A percentile compares a stretch with the other conserved stretches of the same genome.
These are phyloP conservation scores for Rhodophaea formosa DNA, from an alignment of 2,888 invertebrate species.

Conservation along the genomic window DNA sequence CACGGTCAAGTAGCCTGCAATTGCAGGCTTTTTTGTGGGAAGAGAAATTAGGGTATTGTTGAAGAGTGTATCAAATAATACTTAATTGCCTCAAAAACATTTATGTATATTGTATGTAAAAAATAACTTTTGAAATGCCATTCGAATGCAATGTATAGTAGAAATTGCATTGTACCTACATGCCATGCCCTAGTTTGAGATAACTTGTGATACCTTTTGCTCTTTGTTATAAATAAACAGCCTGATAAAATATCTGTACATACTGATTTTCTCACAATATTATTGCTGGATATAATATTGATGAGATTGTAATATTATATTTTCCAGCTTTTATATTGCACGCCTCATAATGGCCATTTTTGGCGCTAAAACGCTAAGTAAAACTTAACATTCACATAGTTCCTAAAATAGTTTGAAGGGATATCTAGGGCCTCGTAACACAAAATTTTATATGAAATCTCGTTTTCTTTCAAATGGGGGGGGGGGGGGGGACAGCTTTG, in stretches of 20 bases:
- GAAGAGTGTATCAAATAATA: no score
- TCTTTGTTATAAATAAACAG: neutral
- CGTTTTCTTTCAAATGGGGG: no score
- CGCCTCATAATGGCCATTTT: no score
- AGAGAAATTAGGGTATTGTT: neutral
- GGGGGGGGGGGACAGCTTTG: no score
- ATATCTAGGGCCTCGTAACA: no score
- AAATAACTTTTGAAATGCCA: neutral
- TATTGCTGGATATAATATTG: neutral
- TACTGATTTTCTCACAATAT: neutral
- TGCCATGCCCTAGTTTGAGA: neutral
- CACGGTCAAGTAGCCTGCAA: constrained; percentile 1
- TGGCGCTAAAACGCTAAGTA: no score
- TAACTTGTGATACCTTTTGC: neutral
- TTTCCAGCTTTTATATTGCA: neutral
- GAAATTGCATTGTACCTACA: neutral
- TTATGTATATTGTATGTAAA: no score
- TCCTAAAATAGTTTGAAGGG: no score
- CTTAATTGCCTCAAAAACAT: no score
- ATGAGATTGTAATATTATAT: neutral
- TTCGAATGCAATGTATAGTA: neutral
- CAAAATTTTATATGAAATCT: no score
- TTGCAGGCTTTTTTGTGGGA: neutral
- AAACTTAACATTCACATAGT: no score
- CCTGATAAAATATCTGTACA: neutral